A percentile compares a stretch with the other conserved stretches of the same genome.
Conservation (phyloP, 2,888 invertebrate genomes). For the Trichacis sp. region DNA sequence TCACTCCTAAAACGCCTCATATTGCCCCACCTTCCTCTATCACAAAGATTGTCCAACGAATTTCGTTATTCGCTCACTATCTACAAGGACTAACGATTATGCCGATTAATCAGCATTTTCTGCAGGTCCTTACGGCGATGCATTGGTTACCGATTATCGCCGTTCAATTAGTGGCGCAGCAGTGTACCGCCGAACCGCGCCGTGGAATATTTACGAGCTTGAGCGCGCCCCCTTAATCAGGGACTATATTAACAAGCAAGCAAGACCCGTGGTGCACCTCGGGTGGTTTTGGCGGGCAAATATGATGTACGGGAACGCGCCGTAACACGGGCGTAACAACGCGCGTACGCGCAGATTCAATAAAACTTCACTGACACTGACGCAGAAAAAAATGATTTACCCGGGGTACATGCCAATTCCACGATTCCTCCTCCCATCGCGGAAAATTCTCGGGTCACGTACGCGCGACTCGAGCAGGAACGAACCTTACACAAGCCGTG, state of each 20-base stretch:
- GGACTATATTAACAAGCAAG: slow-evolving; percentile 38
- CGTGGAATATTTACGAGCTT: slow-evolving; percentile 32
- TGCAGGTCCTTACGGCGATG: slow-evolving; percentile 22
- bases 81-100: neutral
- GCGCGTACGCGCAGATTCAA: slow-evolving; percentile 25
- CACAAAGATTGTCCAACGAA: too few relatives aligned
- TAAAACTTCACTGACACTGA: slow-evolving; percentile 29
- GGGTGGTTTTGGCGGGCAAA: slow-evolving; percentile 26
- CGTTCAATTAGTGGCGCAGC: slow-evolving; percentile 37
- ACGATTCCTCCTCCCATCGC: slow-evolving; percentile 11
- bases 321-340: slow-evolving; percentile 14
- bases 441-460: slow-evolving; percentile 22
- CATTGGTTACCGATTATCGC: slow-evolving; percentile 30
- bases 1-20: too few relatives aligned
- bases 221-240: slow-evolving; percentile 39
- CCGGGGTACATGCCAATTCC: slow-evolving; percentile 30
- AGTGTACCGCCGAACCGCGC: slow-evolving; percentile 17
- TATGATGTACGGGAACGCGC: slow-evolving; percentile 21
- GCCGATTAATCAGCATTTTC: slow-evolving; percentile 29
- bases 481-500: slow-evolving; percentile 2
- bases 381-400: slow-evolving; percentile 30
- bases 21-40: too few relatives aligned
- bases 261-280: slow-evolving; percentile 27
- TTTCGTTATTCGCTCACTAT: slow-evolving; percentile 6
- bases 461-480: slow-evolving; percentile 5